Conservation (phyloP, 2,797 vertebrate species). For the Bucorvus abyssinicus region DNA sequence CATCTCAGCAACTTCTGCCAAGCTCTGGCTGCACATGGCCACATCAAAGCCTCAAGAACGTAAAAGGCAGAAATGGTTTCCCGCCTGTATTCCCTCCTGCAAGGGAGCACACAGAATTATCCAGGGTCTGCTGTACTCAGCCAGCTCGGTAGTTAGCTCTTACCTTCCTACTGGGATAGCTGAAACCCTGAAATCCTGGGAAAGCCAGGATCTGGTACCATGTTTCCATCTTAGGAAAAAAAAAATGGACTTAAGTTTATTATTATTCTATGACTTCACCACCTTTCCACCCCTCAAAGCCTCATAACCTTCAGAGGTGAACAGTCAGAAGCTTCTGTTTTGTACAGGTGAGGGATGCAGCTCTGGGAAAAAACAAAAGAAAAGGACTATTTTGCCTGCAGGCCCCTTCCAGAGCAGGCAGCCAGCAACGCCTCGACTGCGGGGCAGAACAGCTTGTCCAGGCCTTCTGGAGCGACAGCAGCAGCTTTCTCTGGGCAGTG, state of each 20-base stretch:
- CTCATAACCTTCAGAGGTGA: not conserved
- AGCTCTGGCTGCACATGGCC: not conserved
- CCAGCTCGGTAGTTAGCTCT: not conserved
- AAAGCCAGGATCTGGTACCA: not conserved
- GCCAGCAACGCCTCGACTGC: not conserved
- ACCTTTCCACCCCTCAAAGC: not conserved
- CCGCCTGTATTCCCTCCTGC: not conserved
- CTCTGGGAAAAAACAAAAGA: not conserved
- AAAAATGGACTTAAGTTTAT: not conserved
- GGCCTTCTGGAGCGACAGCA: not conserved
- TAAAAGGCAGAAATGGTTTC: not conserved
- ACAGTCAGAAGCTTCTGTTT: not conserved
- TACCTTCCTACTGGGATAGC: not conserved
- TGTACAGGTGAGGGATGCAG: not conserved
- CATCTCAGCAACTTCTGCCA: not conserved
- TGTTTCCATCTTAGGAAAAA: not conserved
- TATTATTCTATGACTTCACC: not conserved
- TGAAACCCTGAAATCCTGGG: not conserved
- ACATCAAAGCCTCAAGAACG: not conserved
- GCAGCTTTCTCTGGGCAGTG: not conserved
- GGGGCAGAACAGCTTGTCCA: not conserved
- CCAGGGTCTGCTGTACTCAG: not conserved
- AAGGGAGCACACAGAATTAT: not conserved
- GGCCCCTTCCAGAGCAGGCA: not conserved
- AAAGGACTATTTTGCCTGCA: not conserved